Percentiles rank a stretch among this genome's conserved stretches.
These are phyloP conservation scores for Ptychoptera albimana DNA, from an alignment of 2,888 invertebrate genomes.

Conservation along the genomic window DNA sequence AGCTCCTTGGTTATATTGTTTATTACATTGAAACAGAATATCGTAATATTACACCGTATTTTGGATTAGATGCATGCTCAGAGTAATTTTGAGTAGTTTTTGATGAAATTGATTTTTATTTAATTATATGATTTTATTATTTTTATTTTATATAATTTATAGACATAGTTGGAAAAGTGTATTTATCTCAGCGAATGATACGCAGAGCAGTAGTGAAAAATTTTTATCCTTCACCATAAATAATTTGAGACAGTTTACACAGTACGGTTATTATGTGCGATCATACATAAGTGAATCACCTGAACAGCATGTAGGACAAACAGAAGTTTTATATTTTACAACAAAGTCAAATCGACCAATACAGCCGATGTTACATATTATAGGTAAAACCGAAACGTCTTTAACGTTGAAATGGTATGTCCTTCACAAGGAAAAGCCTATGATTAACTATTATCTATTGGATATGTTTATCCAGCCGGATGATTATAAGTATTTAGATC, in stretches of 20 bases:
- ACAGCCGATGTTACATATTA: slow-evolving; percentile 18
- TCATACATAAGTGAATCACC: slow-evolving; percentile 35
- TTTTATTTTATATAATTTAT: background rate
- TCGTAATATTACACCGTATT: slow-evolving; percentile 35
- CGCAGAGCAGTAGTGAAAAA: slow-evolving; percentile 13
- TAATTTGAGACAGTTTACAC: slow-evolving; percentile 45
- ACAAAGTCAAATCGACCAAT: slow-evolving; percentile 43
- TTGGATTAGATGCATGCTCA: slow-evolving; percentile 37
- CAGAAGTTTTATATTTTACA: slow-evolving; percentile 42
- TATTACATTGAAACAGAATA: slow-evolving; percentile 40
- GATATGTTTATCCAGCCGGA: slow-evolving; percentile 23
- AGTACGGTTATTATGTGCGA: slow-evolving; percentile 59
- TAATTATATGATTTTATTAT: background rate
- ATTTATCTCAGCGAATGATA: background rate
- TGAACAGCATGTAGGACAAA: slow-evolving; percentile 32
- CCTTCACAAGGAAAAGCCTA: slow-evolving; percentile 31
- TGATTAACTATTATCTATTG: slow-evolving; percentile 24
- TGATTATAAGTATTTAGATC: slow-evolving; percentile 27
- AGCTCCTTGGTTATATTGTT: slow-evolving; percentile 43
- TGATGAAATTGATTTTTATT: background rate
- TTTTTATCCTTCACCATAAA: slow-evolving; percentile 22
- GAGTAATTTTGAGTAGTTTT: background rate
- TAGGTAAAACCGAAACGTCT: slow-evolving; percentile 20
- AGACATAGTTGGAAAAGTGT: background rate
- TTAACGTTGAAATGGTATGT: slow-evolving; percentile 40